These are phyloP conservation scores for Noturus placidus DNA, from an alignment of 2,113 vertebrate genomes.

Conservation along the genomic window DNA sequence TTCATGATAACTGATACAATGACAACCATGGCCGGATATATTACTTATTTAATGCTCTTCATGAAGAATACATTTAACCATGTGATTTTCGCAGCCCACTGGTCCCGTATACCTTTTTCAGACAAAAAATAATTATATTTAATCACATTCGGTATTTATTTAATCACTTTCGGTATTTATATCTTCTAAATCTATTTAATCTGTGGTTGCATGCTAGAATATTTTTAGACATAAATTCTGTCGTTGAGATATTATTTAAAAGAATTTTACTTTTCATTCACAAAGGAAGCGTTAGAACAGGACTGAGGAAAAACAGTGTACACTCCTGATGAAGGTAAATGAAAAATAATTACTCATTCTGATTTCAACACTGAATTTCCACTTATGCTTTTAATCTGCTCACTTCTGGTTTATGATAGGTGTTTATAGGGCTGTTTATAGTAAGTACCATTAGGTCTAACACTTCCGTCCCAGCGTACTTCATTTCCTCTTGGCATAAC, in stretches of 20 bases:
- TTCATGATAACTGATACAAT: background rate
- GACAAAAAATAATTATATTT: background rate
- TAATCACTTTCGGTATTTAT: background rate
- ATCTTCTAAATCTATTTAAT: background rate
- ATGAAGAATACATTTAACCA: too few relatives aligned
- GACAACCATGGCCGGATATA: background rate
- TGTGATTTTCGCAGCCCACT: background rate
- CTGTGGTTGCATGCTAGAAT: background rate
- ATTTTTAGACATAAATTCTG: background rate
- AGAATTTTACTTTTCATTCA: background rate
- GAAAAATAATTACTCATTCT: constrained; percentile 37
- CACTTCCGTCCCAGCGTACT: constrained; percentile 33
- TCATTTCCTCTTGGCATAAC: background rate
- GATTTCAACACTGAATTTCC: constrained; percentile 43
- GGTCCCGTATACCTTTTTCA: background rate
- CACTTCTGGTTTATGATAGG: constrained; percentile 55
- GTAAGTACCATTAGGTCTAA: constrained; percentile 50
- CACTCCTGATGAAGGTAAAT: constrained; percentile 27
- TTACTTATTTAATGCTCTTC: background rate
- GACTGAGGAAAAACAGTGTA: background rate
- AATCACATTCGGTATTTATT: background rate
- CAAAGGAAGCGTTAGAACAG: background rate
- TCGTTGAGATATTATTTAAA: background rate
- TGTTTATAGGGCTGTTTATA: constrained; percentile 56
- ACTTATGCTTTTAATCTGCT: constrained; percentile 41